These are phyloP conservation scores for Chaetodon trifasciatus DNA, from an alignment of 2,797 vertebrate genomes.

Conservation along the genomic window DNA sequence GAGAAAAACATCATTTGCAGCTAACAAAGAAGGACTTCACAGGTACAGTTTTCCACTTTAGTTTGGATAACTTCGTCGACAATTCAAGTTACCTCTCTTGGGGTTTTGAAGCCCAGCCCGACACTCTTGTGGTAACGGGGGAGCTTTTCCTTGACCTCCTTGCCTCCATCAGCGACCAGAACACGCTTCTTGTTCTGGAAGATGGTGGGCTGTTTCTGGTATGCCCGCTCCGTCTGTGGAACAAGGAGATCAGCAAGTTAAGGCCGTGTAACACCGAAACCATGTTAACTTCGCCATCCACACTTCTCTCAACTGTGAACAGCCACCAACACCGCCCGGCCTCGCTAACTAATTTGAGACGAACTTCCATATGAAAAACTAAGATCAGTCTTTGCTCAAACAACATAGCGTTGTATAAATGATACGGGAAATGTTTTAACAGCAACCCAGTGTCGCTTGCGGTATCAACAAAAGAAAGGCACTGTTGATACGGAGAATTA, in stretches of 20 bases:
- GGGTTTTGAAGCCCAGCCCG: conserved; percentile 97
- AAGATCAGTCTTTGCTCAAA: fast-evolving
- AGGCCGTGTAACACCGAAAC: fast-evolving
- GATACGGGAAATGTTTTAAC: fast-evolving
- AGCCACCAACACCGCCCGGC: background rate
- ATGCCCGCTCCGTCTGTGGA: conserved; percentile 89
- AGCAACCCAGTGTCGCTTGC: fast-evolving
- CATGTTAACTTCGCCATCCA: background rate
- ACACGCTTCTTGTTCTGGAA: conserved; percentile 95
- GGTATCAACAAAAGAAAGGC: background rate
- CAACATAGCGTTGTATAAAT: fast-evolving
- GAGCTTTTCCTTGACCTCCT: conserved; percentile 92
- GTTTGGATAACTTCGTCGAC: fast-evolving
- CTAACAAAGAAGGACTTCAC: fast-evolving
- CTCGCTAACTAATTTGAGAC: background rate
- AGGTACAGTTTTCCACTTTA: fast-evolving
- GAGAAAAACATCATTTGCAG: conserved; percentile 86
- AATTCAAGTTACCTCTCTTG: conserved; percentile 88
- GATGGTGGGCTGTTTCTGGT: conserved; percentile 94
- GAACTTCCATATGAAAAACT: background rate
- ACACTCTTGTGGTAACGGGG: conserved; percentile 94
- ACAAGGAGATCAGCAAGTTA: background rate
- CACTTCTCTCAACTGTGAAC: fast-evolving
- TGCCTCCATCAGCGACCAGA: conserved; percentile 86
- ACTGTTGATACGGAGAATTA: fast-evolving